Evolutionary conservation across 2,888 invertebrate genomes (phyloP).

Genomic region (Amorpha juglandis): DNA sequence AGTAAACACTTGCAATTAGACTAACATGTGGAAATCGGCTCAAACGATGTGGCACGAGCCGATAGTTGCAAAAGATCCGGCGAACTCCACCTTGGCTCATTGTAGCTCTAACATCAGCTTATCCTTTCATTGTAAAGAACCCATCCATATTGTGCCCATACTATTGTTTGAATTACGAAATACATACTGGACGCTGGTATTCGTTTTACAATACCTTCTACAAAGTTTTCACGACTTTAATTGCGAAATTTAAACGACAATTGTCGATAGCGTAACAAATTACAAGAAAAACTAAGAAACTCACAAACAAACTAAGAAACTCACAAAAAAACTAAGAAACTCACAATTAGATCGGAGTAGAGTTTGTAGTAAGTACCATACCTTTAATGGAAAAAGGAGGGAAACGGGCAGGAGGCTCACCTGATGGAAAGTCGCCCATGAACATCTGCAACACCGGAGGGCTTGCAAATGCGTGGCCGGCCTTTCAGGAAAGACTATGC

Average conservation of each 20-base stretch:
- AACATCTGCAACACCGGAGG: too few species aligned
- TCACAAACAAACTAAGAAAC: neutral
- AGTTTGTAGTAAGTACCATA: too few species aligned
- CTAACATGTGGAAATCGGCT: conserved; percentile 49
- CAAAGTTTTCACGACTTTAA: neutral
- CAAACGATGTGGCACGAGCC: conserved; percentile 45
- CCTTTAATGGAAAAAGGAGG: too few species aligned
- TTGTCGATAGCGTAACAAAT: conserved; percentile 18
- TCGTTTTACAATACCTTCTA: conserved; percentile 19
- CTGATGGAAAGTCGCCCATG: too few species aligned
- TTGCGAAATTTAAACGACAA: conserved; percentile 6
- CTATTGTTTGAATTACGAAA: conserved; percentile 30
- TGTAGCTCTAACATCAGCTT: conserved; percentile 50
- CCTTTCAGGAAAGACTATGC: too few species aligned
- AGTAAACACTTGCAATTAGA: conserved; percentile 24
- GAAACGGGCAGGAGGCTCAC: too few species aligned
- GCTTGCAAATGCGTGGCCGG: too few species aligned
- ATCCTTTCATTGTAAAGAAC: conserved; percentile 40
- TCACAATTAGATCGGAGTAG: neutral
- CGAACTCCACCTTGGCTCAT: conserved; percentile 50
- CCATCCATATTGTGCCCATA: conserved; percentile 21
- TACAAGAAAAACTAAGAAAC: neutral
- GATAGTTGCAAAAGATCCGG: conserved; percentile 74
- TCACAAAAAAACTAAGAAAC: neutral
- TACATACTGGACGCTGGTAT: conserved; percentile 26